phyloP scores from a whole-genome alignment of 2,797 vertebrate genomes.

The Lepus townsendii region DNA sequence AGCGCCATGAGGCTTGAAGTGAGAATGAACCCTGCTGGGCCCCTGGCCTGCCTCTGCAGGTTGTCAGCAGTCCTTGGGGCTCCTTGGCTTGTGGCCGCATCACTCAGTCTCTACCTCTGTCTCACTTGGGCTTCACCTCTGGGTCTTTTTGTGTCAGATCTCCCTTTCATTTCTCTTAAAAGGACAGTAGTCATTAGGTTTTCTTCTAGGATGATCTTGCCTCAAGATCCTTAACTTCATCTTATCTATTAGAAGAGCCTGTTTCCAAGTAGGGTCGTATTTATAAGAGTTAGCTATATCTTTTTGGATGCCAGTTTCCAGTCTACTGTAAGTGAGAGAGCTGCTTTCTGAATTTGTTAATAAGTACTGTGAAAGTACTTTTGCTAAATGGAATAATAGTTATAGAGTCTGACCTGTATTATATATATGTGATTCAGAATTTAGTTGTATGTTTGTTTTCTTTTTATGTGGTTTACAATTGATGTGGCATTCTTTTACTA shows the following conservation, averaged over 20 bases:
- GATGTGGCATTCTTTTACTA: conserved; percentile 85
- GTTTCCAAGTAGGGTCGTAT: conserved; percentile 45
- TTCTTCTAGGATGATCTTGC: conserved; percentile 10
- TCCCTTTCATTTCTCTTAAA: neutral
- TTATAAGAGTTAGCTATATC: conserved; percentile 17
- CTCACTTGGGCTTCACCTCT: neutral
- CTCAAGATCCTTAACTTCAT: conserved; percentile 51
- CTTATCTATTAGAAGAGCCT: neutral
- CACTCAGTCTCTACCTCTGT: neutral
- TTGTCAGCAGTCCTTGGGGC: neutral
- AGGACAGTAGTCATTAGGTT: neutral
- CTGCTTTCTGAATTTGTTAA: conserved; percentile 52
- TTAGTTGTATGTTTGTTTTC: conserved; percentile 83
- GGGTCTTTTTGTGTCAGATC: conserved; percentile 1
- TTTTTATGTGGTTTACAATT: conserved; percentile 86
- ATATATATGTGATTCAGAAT: conserved; percentile 69
- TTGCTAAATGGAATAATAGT: conserved; percentile 62
- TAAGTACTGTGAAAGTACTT: conserved; percentile 57
- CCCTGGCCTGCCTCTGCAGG: neutral
- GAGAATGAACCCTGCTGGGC: neutral
- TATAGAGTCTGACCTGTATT: conserved; percentile 38
- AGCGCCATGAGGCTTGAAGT: neutral
- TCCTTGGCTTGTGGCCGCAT: neutral
- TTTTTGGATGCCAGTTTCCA: conserved; percentile 13
- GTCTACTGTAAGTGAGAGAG: neutral